Base-by-base conservation (phyloP, 1,140 invertebrate species). In the Aphidius ervi region DNA sequence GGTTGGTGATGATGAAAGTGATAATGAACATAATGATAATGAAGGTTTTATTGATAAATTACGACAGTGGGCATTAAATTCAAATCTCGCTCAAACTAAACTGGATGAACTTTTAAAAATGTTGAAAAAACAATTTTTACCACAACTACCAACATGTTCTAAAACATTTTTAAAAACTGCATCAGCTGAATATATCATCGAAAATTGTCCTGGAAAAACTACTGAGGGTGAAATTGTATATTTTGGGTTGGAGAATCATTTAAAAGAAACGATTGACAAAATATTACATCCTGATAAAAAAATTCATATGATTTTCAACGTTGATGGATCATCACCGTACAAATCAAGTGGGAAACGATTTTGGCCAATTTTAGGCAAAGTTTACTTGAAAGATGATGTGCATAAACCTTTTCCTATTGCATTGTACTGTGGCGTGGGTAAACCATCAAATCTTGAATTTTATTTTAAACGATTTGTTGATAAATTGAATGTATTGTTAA, bases 131-230 rank as follows among this genome's bases (percentile, higher is more conserved):
- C 53, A 54, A 31, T 39, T 62, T n/a, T 31, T 65, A 20, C 61
- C 64, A 23, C n/a, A 57, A 9, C 54, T 63, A 6, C 54, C 61
- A 20, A 60, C 59, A 61, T 46, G 46, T n/a, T 37, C 58, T 2
- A 63, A 61, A 55, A 65, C 58, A 1, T 65, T 65, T 63, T 55
- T 65, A 40, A 16, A 54, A n/a, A 60, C 58, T 39, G 23, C 31
- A 5, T 41, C 5, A 10, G 39, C 55, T 10, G 45, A 53, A 9
- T 63, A 58, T 41, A 16, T 60, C 6, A 65, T 58, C 52, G 8
- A 55, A 58, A 20, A 43, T 23, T 10, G 54, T 43, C 45, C 42
- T 6, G 31, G 16, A 16, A 16, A 16, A 16, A 16, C 16, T 16
- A 16, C 16, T 1, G 37, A 20, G 4, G 61, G 64, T 23, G 52